These are phyloP conservation scores for Heliconius hermathena DNA, from an alignment of 1,140 invertebrate species.

Conservation along the genomic window DNA sequence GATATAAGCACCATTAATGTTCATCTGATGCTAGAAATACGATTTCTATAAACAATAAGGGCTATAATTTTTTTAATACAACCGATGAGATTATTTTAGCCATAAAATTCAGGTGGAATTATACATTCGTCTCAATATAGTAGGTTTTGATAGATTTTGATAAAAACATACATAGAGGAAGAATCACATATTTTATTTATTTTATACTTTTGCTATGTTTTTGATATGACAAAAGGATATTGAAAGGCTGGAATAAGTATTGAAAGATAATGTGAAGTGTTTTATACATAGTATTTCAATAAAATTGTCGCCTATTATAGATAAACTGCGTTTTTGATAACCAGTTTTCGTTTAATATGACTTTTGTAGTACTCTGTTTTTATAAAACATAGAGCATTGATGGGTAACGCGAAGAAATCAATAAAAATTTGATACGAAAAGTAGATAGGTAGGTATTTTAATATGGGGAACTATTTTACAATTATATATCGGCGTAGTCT, in stretches of 20 bases:
- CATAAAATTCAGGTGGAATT: slow-evolving; percentile 28
- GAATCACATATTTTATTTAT: slow-evolving; percentile 37
- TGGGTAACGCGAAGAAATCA: slow-evolving; percentile 49
- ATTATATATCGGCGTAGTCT: slow-evolving; percentile 61
- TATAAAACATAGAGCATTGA: slow-evolving; percentile 48
- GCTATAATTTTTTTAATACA: slow-evolving; percentile 33
- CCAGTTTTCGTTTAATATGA: slow-evolving; percentile 46
- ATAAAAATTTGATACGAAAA: slow-evolving; percentile 77
- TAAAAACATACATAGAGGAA: slow-evolving; percentile 38
- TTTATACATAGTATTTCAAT: slow-evolving; percentile 33
- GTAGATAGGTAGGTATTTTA: slow-evolving; percentile 80
- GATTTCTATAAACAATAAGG: slow-evolving; percentile 28
- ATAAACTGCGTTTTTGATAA: slow-evolving; percentile 38
- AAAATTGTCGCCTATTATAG: slow-evolving; percentile 25
- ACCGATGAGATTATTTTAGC: slow-evolving; percentile 22
- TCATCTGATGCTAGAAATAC: slow-evolving; percentile 39
- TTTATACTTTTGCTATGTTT: slow-evolving; percentile 40
- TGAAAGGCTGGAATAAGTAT: slow-evolving; percentile 36
- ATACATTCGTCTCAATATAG: slow-evolving; percentile 31
- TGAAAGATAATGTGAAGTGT: slow-evolving; percentile 32
- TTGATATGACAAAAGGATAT: slow-evolving; percentile 34
- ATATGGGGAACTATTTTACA: slow-evolving; percentile 75
- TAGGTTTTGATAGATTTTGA: slow-evolving; percentile 43
- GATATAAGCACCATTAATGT: slow-evolving; percentile 58
- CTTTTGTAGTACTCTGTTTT: slow-evolving; percentile 45